These are phyloP conservation scores for Panulirus ornatus DNA, from an alignment of 1,140 invertebrate species.

Conservation along the genomic window DNA sequence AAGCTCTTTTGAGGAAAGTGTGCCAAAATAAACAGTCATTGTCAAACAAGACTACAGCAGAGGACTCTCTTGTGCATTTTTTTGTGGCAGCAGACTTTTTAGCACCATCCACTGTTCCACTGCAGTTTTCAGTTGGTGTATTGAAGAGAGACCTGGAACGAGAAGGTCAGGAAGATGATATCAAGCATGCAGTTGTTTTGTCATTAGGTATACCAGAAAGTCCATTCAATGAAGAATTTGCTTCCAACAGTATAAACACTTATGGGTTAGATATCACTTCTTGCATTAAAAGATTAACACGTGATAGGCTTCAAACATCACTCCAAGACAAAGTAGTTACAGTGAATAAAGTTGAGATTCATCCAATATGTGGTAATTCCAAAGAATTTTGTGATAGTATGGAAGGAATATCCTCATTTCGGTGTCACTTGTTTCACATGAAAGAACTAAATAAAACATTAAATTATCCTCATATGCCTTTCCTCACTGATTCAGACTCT, in stretches of 20 bases:
- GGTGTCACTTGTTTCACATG: neutral
- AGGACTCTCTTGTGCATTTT: neutral
- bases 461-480: neutral
- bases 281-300: neutral
- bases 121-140: neutral
- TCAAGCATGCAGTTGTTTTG: neutral
- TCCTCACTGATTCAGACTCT: neutral
- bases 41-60: neutral
- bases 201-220: neutral
- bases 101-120: too few species aligned
- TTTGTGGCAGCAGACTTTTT: neutral
- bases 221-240: neutral
- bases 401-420: neutral
- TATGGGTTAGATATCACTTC: too few species aligned
- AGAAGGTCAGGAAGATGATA: slow-evolving; percentile 5
- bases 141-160: neutral
- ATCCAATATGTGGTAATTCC: neutral
- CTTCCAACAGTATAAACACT: neutral
- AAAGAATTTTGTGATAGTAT: neutral
- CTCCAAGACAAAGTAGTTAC: neutral
- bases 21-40: neutral
- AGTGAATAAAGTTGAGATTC: neutral
- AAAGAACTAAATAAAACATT: neutral
- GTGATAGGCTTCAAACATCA: neutral
- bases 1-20: neutral